Conservation (phyloP, 2,888 invertebrate genomes). For the Papilio demoleus region DNA sequence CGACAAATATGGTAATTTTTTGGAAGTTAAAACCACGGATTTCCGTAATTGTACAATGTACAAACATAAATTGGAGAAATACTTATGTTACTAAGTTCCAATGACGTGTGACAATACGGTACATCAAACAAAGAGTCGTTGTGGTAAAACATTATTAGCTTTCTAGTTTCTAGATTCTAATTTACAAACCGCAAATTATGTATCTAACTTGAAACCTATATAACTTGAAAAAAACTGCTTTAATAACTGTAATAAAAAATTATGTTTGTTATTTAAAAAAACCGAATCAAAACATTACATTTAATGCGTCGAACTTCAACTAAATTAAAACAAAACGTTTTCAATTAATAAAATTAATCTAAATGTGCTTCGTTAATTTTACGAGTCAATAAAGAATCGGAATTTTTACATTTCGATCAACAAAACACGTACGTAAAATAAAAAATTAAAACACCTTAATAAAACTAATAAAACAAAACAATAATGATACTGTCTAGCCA, state of each 20-base stretch:
- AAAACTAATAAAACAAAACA: slow-evolving; percentile 42
- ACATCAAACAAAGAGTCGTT: slow-evolving; percentile 17
- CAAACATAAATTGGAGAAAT: no score
- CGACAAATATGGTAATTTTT: no score
- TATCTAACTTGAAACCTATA: not conserved
- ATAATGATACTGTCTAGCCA: slow-evolving; percentile 59
- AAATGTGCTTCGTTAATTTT: slow-evolving; percentile 11
- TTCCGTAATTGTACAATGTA: no score
- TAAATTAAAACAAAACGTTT: not conserved
- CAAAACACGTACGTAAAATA: slow-evolving; percentile 30
- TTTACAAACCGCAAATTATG: not conserved
- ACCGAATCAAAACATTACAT: not conserved
- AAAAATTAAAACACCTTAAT: slow-evolving; percentile 35
- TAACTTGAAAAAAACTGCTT: not conserved
- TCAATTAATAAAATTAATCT: not conserved
- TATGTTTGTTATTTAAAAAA: not conserved
- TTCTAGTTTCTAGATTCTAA: slow-evolving; percentile 1
- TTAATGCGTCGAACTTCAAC: not conserved
- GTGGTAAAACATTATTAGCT: slow-evolving; percentile 3
- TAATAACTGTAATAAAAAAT: no score
- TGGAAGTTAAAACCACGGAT: no score
- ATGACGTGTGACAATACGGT: slow-evolving; percentile 12
- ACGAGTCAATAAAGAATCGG: slow-evolving; percentile 24
- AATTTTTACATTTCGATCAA: slow-evolving; percentile 1
- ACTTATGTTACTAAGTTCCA: not conserved